These are phyloP conservation scores for Oryzias javanicus DNA, from an alignment of 2,113 vertebrate species.

Conservation along the genomic window DNA sequence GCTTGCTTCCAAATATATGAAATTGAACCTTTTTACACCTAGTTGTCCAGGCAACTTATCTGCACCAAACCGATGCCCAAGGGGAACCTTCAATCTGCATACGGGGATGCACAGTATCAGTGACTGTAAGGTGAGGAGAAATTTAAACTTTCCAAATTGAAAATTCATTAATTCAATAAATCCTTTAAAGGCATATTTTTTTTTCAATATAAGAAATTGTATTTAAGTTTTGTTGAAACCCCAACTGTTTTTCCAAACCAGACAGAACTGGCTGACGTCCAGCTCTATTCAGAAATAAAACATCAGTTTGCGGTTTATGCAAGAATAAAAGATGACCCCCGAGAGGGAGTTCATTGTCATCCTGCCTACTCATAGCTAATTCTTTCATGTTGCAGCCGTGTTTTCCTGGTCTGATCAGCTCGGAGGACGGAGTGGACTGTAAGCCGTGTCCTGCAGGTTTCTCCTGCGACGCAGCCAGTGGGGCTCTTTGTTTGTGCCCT, in stretches of 20 bases:
- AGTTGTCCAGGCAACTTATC: conserved; percentile 78
- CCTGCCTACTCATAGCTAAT: neutral
- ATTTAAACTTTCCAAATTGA: too few species aligned
- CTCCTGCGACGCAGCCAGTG: conserved; percentile 70
- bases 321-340: neutral
- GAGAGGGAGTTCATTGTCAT: neutral
- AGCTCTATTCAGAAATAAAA: neutral
- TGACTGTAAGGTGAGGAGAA: conserved; percentile 78
- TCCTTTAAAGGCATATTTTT: too few species aligned
- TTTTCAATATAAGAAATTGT: too few species aligned
- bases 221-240: too few species aligned
- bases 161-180: too few species aligned
- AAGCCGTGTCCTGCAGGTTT: conserved; percentile 80
- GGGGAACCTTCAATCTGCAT: conserved; percentile 75
- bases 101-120: conserved; percentile 63
- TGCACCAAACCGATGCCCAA: conserved; percentile 73
- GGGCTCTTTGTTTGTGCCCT: conserved; percentile 68
- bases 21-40: conserved; percentile 8
- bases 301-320: neutral
- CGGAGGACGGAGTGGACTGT: conserved; percentile 78
- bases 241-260: too few species aligned
- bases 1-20: neutral
- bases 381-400: conserved; percentile 73
- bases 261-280: too few species aligned
- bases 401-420: conserved; percentile 77